phyloP scores from a whole-genome alignment of 2,113 vertebrate species.

The Baryphthengus martii region DNA sequence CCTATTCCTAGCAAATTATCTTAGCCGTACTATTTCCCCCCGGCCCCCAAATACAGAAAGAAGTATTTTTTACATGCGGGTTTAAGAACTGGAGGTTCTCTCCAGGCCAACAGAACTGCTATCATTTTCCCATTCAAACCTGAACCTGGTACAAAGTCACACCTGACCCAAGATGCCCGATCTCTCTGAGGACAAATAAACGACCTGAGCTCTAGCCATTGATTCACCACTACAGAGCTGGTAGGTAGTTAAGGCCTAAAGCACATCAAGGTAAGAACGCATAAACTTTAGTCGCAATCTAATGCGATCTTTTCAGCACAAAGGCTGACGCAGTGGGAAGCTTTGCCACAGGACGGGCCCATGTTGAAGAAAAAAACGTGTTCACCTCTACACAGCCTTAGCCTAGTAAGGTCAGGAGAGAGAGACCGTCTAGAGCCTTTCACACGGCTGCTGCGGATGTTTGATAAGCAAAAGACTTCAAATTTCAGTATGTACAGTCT shows the following conservation, averaged over 20 bases:
- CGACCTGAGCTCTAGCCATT: background rate
- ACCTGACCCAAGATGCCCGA: background rate
- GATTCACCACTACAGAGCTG: background rate
- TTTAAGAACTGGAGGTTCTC: background rate
- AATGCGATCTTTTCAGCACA: background rate
- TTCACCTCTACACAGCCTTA: background rate
- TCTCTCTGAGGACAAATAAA: background rate
- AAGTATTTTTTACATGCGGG: background rate
- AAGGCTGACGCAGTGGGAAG: background rate
- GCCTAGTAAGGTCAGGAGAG: background rate
- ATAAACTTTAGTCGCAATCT: background rate
- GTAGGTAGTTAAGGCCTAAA: background rate
- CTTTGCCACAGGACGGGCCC: background rate
- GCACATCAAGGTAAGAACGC: background rate
- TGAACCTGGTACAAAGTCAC: background rate
- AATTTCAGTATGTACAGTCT: background rate
- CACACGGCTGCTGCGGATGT: background rate
- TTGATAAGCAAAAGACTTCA: constrained; percentile 21
- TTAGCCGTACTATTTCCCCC: background rate
- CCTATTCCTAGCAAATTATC: background rate
- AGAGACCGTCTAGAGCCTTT: background rate
- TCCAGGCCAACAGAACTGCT: background rate
- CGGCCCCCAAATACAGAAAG: background rate
- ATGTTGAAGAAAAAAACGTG: background rate
- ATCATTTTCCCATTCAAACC: background rate